These are phyloP conservation scores for Staurois parvus DNA, from an alignment of 2,797 vertebrate genomes.

Conservation along the genomic window DNA sequence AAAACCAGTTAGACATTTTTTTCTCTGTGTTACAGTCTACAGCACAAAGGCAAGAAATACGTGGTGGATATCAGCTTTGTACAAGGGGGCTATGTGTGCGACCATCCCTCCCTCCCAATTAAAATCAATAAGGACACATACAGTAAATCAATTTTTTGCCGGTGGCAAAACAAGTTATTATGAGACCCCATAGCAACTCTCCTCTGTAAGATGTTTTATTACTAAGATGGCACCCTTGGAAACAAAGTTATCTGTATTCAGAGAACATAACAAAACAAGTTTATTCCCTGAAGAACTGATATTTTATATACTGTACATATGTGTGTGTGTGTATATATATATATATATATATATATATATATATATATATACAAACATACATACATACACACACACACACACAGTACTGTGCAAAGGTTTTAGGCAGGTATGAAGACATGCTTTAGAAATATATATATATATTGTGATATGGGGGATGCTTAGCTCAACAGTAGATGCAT, in stretches of 20 bases:
- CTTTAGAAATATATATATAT: no score
- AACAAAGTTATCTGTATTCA: neutral
- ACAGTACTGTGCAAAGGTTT: no score
- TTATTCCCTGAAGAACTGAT: neutral
- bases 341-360: no score
- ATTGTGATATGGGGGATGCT: no score
- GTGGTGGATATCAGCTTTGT: neutral
- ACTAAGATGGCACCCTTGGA: neutral
- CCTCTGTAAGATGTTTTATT: neutral
- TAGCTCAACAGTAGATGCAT: no score
- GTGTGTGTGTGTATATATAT: no score
- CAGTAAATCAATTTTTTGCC: neutral
- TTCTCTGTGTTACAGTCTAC: neutral
- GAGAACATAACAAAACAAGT: neutral
- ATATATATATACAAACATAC: no score
- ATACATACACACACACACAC: no score
- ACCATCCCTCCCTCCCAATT: neutral
- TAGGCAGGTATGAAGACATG: no score
- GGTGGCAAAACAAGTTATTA: neutral
- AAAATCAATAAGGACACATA: neutral
- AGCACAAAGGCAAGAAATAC: neutral
- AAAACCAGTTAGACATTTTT: neutral
- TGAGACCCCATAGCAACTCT: neutral
- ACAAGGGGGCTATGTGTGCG: neutral
- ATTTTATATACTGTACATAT: no score